phyloP scores from a whole-genome alignment of 2,113 vertebrate species.

The Chionis minor region DNA sequence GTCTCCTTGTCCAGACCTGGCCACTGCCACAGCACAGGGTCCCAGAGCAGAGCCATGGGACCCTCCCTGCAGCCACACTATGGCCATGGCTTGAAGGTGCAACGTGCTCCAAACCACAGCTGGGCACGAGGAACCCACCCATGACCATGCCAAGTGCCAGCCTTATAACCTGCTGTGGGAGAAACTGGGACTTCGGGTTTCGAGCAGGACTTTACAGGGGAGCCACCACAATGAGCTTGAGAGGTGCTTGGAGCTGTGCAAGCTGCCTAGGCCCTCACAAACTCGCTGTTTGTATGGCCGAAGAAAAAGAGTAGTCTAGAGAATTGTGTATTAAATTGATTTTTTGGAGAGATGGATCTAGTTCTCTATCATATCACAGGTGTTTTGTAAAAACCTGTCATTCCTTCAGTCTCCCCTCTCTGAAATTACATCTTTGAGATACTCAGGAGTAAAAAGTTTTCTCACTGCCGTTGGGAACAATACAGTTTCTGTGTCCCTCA shows the following conservation, averaged over 20 bases:
- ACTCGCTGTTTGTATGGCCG: neutral
- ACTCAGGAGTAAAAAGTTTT: neutral
- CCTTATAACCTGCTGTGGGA: neutral
- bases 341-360: neutral
- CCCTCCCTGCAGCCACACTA: neutral
- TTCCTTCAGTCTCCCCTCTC: neutral
- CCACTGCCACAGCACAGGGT: fast-evolving
- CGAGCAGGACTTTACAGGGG: neutral
- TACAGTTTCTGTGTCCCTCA: neutral
- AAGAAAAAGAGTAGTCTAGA: neutral
- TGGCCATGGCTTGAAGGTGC: neutral
- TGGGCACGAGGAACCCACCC: neutral
- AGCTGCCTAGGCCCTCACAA: neutral
- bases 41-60: neutral
- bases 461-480: neutral
- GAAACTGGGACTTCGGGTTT: neutral
- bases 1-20: neutral
- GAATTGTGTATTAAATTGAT: neutral
- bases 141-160: fast-evolving
- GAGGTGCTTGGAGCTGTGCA: neutral
- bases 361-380: neutral
- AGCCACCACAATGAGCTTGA: neutral
- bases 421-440: neutral
- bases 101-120: neutral
- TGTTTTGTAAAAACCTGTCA: neutral